Evolutionary conservation across 2,888 invertebrate genomes (phyloP), one percentile per base, ranked within the genome.

Genomic region (Charanyca ferruginea): DNA sequence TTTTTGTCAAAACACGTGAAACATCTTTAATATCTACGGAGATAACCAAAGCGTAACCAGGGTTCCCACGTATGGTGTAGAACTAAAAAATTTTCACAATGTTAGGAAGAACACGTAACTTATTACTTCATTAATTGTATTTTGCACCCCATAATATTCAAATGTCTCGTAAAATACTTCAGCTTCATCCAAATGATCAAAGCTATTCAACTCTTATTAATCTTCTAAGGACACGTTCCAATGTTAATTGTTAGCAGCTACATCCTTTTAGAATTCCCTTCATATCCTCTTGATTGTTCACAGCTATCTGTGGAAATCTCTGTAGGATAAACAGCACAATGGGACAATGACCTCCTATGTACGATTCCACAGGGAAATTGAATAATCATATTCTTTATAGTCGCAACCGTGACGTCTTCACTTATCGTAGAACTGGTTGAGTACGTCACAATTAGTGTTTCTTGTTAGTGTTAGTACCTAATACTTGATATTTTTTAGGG

Each of bases 221-320:
- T 28, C 28, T 57, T 25, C 22, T 35, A 45, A 64, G 18, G 44
- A 75, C 45, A 28, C 23, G 48, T 57, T 55, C 42, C 41, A 62
- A 58, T 52, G 61, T 22, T 66, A 55, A 72, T 75, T 72, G 61
- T 32, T 55, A 32, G 13, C 25, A 48, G 32, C 65, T 44, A 76
- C 72, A 75, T 76, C 77, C 51, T 72, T 38, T 66, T 66, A 58
- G 23, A 72, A 62, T 76, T 75, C 77, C 58, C 72, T 62, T 59
- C 49, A 41, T 58, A 76, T 70, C 71, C 76, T 73, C 4, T 41
- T 58, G 28, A 74, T 74, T 74, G 74, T 74, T 62, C n/a, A 3
- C 5, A 28, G 52, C 11, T 61, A 62, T 72, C 77, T n/a, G 45
- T 25, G 9, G 60, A 11, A n/a, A 74, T 76, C 71, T 74, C 20